Base-by-base conservation (phyloP, 2,888 invertebrate genomes). In the Ecdyonurus torrentis region DNA sequence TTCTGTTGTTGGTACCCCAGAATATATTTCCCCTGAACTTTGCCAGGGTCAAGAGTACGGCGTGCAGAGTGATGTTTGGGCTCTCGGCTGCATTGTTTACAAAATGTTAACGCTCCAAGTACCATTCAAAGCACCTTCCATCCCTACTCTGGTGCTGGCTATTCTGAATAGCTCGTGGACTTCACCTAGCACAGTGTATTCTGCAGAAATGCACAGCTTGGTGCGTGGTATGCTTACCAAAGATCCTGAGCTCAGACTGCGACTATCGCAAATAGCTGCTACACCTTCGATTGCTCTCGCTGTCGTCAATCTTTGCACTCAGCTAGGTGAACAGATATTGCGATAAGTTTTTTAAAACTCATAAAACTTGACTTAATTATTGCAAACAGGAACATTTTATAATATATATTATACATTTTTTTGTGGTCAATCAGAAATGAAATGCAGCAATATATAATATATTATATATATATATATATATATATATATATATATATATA, bases 11-110 rank as follows among this genome's bases (percentile, higher is more conserved):
- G 89, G 90, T 15, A 89, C 89, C 5, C 87, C 87, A 20, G 87
- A 87, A 72, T 91, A 91, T 73, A 81, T 91, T 69, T 89, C 91
- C 2, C 92, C 92, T 20, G 92, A 92, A 75, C 76, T 91, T 63
- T 87, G 90, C 69, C 85, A 86, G 72, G 87, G 86, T 25, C 79
- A 83, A 72, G 80, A 84, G 7, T 89, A 89, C 71, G 85, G 88
- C 72, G 82, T 82, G 59, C 89, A 90, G 76, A 86, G 86, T 69
- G 92, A 92, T 70, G 83, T 92, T 64, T 92, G 91, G 92, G 87
- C 91, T 18, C 78, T 91, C 61, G 92, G 91, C 1, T 91, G 91
- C 72, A 80, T 92, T 65, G 75, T 92, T 2, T 91, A 88, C 71
- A 90, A 91, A 74, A 79, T 91, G 76, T 83, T 86, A 68, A 84